These are phyloP conservation scores for Melanophora roralis DNA, from an alignment of 2,888 invertebrate genomes.

Conservation along the genomic window DNA sequence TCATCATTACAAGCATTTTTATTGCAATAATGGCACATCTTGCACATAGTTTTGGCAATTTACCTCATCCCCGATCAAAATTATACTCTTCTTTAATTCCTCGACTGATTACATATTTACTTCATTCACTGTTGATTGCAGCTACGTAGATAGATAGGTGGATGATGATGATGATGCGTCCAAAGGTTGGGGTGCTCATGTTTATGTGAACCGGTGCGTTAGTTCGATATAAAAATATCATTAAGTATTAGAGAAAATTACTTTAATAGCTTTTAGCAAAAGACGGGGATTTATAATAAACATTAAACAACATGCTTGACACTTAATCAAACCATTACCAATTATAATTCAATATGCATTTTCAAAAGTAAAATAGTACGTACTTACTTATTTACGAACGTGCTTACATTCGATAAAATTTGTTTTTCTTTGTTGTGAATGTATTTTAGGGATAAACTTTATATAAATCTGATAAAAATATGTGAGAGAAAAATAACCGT, in stretches of 20 bases:
- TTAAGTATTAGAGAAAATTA: conserved; percentile 37
- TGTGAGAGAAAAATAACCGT: too few relatives aligned
- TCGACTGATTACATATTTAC: conserved; percentile 22
- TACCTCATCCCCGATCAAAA: conserved; percentile 71
- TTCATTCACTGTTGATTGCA: conserved; percentile 12
- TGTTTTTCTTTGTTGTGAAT: too few relatives aligned
- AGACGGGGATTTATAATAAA: conserved; percentile 22
- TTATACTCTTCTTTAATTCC: conserved; percentile 24
- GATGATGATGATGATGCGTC: neutral
- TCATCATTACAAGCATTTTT: conserved; percentile 77
- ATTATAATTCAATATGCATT: conserved; percentile 45
- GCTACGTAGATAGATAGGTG: conserved; percentile 14
- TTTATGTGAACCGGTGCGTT: conserved; percentile 19
- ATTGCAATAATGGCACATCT: conserved; percentile 77
- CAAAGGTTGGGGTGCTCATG: conserved; percentile 16
- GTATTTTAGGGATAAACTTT: too few relatives aligned
- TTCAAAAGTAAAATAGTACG: neutral
- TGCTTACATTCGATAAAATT: too few relatives aligned
- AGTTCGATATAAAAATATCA: conserved; percentile 30
- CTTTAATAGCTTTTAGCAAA: conserved; percentile 11
- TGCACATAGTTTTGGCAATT: conserved; percentile 77
- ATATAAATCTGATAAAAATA: too few relatives aligned
- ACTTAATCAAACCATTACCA: conserved; percentile 59
- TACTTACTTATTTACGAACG: too few relatives aligned
- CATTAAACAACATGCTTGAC: conserved; percentile 37